Evolutionary conservation across 2,888 invertebrate species (phyloP), one percentile per base, ranked within the genome.

Genomic region (Troglohyphantes excavatus): DNA sequence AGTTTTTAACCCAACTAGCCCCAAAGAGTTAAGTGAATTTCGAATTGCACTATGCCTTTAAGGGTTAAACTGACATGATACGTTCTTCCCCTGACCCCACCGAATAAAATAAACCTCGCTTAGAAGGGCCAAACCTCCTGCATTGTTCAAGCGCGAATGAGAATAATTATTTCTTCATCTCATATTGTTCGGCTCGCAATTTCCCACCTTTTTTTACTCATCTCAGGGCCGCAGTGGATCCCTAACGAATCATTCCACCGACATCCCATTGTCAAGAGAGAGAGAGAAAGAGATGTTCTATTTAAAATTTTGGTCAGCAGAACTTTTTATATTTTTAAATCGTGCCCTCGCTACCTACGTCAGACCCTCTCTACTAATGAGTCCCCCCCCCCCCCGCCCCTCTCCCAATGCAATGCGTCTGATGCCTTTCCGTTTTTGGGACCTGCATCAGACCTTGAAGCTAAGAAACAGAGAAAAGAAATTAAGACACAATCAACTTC

Each of bases 261-360:
- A 53, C 65, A 53, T 78, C 70, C 78, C 76, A 86, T 86, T 83
- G 83, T 83, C 81, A 68, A 46, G 82, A 67, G 43, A 65, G 67
- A 63, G 46, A n/a, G 19, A 65, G 33, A 67, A 23, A 67, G 26
- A 29, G 63, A 78, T 17, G 61, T 89, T 89, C 88, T 89, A 89
- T 89, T 89, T 89, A 89, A 89, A 89, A 89, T 76, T 89, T 89
- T 89, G 88, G 88, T 89, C 88, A 89, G 88, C 82, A 76, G 59
- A 76, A 82, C 67, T 76, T 82, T 89, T 82, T 89, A 61, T 89
- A 89, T 88, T 88, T 88, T 88, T 88, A 88, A 88, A 88, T 88
- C 81, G 65, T 75, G 87, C 87, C 82, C 82, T 82, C 81, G 81
- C 81, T 68, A 29, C 46, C 63, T 87, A 79, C 86, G 86, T 87